phyloP scores from a whole-genome alignment of 2,113 vertebrate species.

The Bettongia penicillata region DNA sequence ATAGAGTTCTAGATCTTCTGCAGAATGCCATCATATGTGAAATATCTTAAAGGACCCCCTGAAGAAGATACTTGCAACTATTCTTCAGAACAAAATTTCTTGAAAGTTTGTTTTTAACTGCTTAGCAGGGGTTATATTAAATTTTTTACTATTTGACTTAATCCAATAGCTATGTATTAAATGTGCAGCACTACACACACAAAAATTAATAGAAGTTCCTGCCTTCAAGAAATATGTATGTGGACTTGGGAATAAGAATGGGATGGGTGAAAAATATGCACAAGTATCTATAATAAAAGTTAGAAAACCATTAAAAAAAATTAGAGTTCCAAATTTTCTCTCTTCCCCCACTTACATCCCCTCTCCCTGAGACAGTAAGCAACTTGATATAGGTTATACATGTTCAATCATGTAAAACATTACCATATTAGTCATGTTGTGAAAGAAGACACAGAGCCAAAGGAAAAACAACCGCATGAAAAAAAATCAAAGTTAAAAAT shows the following conservation, averaged over 20 bases:
- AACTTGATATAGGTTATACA: background rate
- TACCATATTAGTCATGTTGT: too few relatives aligned
- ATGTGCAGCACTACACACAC: background rate
- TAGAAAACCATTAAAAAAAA: background rate
- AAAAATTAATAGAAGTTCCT: background rate
- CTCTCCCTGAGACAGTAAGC: background rate
- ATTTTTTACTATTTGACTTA: background rate
- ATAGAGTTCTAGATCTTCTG: background rate
- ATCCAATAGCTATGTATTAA: background rate
- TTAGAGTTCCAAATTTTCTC: background rate
- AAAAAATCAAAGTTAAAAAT: too few relatives aligned
- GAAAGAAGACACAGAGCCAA: too few relatives aligned
- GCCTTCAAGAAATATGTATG: background rate
- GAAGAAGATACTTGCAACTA: background rate
- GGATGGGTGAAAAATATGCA: background rate
- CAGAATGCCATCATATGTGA: background rate
- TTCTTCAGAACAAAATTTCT: background rate
- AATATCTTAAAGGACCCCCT: background rate
- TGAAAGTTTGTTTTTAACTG: background rate
- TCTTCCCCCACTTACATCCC: background rate
- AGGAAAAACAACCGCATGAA: too few relatives aligned
- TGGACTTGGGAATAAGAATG: background rate
- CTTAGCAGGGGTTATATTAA: background rate
- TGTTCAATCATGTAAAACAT: too few relatives aligned
- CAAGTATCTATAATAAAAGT: background rate